Conservation (phyloP, 30 jellyfish, hydroid and myxozoan species). For the Mastigias papua region DNA sequence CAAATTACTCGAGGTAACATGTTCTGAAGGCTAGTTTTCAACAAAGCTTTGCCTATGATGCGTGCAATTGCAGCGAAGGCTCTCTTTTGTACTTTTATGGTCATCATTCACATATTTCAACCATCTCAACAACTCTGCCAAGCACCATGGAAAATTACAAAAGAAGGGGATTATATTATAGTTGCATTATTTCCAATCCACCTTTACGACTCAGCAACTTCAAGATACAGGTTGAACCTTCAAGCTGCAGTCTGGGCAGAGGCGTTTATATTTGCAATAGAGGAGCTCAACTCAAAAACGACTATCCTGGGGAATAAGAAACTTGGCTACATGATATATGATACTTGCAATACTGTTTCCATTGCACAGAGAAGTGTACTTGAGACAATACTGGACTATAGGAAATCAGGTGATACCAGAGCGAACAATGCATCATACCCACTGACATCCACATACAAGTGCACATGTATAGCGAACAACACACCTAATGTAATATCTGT, state of each 20-base stretch:
- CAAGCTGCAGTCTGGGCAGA: constrained; percentile 80
- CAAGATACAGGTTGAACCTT: constrained; percentile 47
- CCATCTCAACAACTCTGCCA: constrained; percentile 7
- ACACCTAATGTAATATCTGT: constrained; percentile 58
- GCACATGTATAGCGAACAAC: constrained; percentile 14
- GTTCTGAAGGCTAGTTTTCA: too few relatives aligned
- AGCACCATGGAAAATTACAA: constrained; percentile 11
- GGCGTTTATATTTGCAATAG: constrained; percentile 76
- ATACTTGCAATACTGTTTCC: constrained; percentile 71
- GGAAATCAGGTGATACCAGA: not conserved
- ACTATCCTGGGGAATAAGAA: constrained; percentile 36
- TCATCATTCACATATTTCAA: not conserved
- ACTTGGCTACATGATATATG: constrained; percentile 76
- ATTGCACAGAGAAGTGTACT: constrained; percentile 79
- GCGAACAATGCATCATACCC: not conserved
- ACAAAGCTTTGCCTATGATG: not conserved
- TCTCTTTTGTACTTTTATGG: not conserved
- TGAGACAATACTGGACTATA: constrained; percentile 35
- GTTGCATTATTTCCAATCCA: constrained; percentile 96
- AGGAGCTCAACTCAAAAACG: constrained; percentile 56
- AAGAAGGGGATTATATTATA: constrained; percentile 72
- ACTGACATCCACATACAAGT: not conserved
- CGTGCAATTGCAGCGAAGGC: not conserved
- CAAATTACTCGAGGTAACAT: too few relatives aligned
- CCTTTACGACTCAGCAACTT: constrained; percentile 34